Evolutionary conservation across 2,797 vertebrate species (phyloP).

Genomic region (Holocentrus rufus): DNA sequence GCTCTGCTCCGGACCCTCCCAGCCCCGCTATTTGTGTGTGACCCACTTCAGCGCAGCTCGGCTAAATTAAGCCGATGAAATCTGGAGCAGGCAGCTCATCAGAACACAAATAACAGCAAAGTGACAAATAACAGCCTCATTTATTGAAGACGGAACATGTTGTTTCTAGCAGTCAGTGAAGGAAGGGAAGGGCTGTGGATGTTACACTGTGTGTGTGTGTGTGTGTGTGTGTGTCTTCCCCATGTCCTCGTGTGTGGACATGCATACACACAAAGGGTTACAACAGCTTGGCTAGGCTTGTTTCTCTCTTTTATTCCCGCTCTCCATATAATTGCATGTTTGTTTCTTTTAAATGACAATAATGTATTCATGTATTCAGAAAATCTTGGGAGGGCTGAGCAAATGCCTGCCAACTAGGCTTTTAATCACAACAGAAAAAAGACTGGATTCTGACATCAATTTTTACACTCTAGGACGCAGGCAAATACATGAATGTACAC

Average conservation of each 20-base stretch:
- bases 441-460: slow-evolving; percentile 57
- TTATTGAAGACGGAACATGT: slow-evolving; percentile 22
- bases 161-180: slow-evolving; percentile 38
- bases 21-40: slow-evolving; percentile 33
- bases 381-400: slow-evolving; percentile 62
- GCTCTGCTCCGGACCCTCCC: slow-evolving; percentile 30
- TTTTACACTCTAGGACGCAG: slow-evolving; percentile 34
- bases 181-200: slow-evolving; percentile 35
- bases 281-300: slow-evolving; percentile 42
- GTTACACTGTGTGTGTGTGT: slow-evolving; percentile 21
- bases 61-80: slow-evolving; percentile 51
- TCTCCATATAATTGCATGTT: slow-evolving; percentile 68
- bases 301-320: slow-evolving; percentile 57
- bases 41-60: slow-evolving; percentile 54
- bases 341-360: slow-evolving; percentile 76
- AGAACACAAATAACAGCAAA: slow-evolving; percentile 47
- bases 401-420: slow-evolving; percentile 68
- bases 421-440: slow-evolving; percentile 68
- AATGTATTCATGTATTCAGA: slow-evolving; percentile 78
- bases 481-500: slow-evolving; percentile 16
- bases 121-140: slow-evolving; percentile 40
- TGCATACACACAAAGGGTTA: slow-evolving; percentile 33
- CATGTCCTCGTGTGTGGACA: slow-evolving; percentile 5
- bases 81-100: slow-evolving; percentile 59
- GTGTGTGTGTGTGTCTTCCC: slow-evolving; percentile 19